These are phyloP conservation scores for Conger conger DNA, from an alignment of 2,113 vertebrate genomes.

Conservation along the genomic window DNA sequence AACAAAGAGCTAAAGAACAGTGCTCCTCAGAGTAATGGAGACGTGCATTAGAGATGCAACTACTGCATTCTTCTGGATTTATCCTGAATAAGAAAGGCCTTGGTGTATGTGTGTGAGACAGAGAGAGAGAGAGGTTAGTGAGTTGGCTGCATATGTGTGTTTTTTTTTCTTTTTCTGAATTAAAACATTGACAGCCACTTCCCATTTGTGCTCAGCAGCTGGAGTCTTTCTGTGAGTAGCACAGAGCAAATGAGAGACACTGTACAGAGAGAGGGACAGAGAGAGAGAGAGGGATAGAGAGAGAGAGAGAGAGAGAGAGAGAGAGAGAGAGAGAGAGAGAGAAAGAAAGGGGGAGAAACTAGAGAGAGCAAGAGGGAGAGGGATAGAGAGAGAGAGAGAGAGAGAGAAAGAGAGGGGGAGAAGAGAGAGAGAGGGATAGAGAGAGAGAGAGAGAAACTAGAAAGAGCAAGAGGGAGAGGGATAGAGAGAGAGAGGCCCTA, in stretches of 20 bases:
- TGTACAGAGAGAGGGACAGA: conserved; percentile 30
- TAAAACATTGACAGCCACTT: conserved; percentile 36
- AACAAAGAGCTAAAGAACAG: background rate
- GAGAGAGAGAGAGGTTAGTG: background rate
- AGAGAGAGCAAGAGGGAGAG: too few species aligned
- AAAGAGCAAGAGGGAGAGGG: conserved; percentile 14
- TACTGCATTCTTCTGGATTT: background rate
- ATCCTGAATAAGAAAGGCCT: background rate
- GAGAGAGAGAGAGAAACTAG: conserved; percentile 10
- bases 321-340: too few species aligned
- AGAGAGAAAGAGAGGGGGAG: conserved; percentile 33
- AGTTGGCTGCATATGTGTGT: background rate
- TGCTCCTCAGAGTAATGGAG: background rate
- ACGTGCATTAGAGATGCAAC: background rate
- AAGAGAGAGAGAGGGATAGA: conserved; percentile 27
- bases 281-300: conserved; percentile 6
- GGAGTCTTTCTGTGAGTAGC: conserved; percentile 40
- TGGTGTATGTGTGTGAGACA: background rate
- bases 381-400: too few species aligned
- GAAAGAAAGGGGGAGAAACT: too few species aligned
- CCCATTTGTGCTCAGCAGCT: conserved; percentile 40
- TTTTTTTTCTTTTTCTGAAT: conserved; percentile 10
- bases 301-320: conserved; percentile 17
- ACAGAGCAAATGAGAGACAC: conserved; percentile 30
- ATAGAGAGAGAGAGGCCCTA: background rate